phyloP scores from a whole-genome alignment of 2,113 vertebrate species.

The Meles meles region DNA sequence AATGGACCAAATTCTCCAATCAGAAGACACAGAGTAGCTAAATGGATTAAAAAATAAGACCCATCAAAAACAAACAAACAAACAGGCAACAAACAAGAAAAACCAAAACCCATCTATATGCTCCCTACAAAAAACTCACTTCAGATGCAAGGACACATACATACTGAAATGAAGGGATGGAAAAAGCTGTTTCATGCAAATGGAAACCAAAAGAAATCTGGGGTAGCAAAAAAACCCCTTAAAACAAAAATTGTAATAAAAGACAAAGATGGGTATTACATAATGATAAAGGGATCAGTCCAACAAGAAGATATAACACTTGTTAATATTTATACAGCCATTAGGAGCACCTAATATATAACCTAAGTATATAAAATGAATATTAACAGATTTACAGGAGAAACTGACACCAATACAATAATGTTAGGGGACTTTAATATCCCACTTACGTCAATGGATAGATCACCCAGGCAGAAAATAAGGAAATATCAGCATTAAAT shows the following conservation, averaged over 20 bases:
- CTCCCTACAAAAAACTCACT: neutral
- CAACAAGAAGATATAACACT: neutral
- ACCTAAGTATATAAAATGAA: neutral
- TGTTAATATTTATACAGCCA: neutral
- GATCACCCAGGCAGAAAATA: neutral
- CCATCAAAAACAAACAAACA: too few relatives aligned
- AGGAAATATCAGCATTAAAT: neutral
- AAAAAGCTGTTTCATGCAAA: neutral
- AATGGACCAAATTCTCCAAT: neutral
- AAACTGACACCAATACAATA: neutral
- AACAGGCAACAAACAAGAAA: too few relatives aligned
- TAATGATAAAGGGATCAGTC: neutral
- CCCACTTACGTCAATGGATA: neutral
- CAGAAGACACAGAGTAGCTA: neutral
- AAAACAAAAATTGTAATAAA: neutral
- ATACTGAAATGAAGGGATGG: neutral
- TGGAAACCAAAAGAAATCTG: neutral
- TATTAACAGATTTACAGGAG: neutral
- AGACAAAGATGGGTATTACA: neutral
- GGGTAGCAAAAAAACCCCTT: neutral
- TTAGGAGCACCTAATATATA: neutral
- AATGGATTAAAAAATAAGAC: neutral
- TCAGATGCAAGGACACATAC: neutral
- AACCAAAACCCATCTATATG: neutral
- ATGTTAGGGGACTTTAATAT: neutral